Evolutionary conservation across 2,888 invertebrate species (phyloP).

Genomic region (Dicyrtomina minuta): DNA sequence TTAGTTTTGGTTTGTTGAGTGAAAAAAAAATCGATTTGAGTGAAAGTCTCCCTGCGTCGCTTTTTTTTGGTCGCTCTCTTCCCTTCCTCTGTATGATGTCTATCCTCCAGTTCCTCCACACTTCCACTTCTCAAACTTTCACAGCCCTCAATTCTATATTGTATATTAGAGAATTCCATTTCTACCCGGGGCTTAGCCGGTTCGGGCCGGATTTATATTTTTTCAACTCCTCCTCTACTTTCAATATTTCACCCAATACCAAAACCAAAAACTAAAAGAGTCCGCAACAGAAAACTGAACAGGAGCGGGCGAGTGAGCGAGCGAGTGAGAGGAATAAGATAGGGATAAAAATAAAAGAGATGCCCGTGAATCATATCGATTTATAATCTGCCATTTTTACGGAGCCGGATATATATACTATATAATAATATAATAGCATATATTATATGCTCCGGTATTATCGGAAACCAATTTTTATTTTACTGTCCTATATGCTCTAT

Average conservation of each 20-base stretch:
- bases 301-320: not conserved
- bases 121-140: no score
- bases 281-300: conserved; percentile 40
- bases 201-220: conserved; percentile 43
- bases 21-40: conserved; percentile 32
- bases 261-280: conserved; percentile 2
- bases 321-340: conserved; percentile 48
- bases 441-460: no score
- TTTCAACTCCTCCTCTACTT: conserved; percentile 53
- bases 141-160: no score
- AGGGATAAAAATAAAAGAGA: not conserved
- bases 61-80: conserved; percentile 8
- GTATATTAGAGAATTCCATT: not conserved
- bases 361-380: conserved; percentile 40
- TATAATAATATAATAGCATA: no score
- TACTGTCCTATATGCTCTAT: no score
- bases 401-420: no score
- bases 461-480: no score
- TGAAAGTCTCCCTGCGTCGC: conserved; percentile 10
- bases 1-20: not conserved
- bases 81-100: not conserved
- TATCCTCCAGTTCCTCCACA: no score
- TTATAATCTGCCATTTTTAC: conserved; percentile 49
- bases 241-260: conserved; percentile 52
- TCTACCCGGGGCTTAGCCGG: conserved; percentile 22